Base-by-base conservation (phyloP, 2,797 vertebrate genomes). In the Florisuga fusca region DNA sequence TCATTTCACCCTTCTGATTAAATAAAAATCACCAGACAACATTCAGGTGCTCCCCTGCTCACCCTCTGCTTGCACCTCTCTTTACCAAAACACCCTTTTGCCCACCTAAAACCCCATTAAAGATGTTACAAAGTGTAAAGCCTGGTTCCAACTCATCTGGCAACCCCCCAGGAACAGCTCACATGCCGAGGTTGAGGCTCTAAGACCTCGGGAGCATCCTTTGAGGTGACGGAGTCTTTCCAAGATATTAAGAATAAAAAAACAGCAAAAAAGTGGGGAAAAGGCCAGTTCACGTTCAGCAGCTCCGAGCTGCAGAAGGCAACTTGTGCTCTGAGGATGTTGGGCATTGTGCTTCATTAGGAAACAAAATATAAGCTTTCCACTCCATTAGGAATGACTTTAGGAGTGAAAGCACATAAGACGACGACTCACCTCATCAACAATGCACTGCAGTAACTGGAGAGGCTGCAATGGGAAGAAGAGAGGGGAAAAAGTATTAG, bases 301-400 rank as follows among this genome's bases (percentile, higher is more conserved):
- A 97, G 97, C 97, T 97, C 96, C 93, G 25, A 97, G 97, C 97
- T 81, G 96, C 92, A 97, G 94, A 67, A 97, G 97, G 97, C 97
- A 97, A 97, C 98, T 98, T 36, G 96, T 98, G 98, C 98, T 98
- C 97, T 93, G 97, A 98, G 98, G 98, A 98, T 98, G 98, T 98
- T 96, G 99, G 98, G 98, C 98, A 98, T 98, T 98, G 99, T 99
- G 99, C 99, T 99, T 99, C 99, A 99, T 99, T 99, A 99, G 99
- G 99, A 99, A 99, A 99, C 99, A 99, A 99, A 99, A 99, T 99
- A 99, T 99, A 99, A 99, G 98, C 99, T 99, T 99, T 99, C 99
- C 99, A 99, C 98, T 98, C 99, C 99, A 99, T 99, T 99, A 99
- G 98, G 98, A 98, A 99, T 99, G 99, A 99, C 99, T 99, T 99